Conservation (phyloP, 2,797 vertebrate species). For the Sebastes goodei region DNA sequence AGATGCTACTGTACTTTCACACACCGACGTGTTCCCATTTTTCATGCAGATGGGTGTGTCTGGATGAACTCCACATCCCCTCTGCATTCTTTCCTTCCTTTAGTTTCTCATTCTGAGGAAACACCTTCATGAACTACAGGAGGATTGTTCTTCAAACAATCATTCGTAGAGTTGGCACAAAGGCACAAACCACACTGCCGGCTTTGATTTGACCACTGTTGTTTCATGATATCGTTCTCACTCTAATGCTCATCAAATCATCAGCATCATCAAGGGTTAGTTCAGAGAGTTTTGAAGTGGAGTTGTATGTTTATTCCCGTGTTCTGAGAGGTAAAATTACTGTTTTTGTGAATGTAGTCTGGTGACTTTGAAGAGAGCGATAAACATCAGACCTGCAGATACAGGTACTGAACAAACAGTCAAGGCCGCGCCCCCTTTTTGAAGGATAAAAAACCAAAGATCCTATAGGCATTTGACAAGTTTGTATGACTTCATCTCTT, state of each 20-base stretch:
- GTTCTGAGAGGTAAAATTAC: not conserved
- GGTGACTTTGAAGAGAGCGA: not conserved
- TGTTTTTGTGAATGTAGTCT: not conserved
- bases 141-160: not conserved
- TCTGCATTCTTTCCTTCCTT: not conserved
- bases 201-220: not conserved
- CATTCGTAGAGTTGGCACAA: not conserved
- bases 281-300: not conserved
- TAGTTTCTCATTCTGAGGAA: not conserved
- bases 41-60: slow-evolving; percentile 26
- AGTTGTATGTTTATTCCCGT: not conserved
- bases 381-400: not conserved
- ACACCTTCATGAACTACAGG: not conserved
- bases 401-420: too few relatives aligned
- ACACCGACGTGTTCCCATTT: not conserved
- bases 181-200: not conserved
- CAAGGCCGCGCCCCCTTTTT: too few relatives aligned
- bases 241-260: too few relatives aligned
- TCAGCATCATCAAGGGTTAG: not conserved
- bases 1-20: not conserved
- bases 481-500: too few relatives aligned
- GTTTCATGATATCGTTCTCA: too few relatives aligned
- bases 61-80: not conserved
- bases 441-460: too few relatives aligned
- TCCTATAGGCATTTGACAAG: too few relatives aligned